Conservation (phyloP, 1,140 invertebrate genomes). For the Nomia melanderi region DNA sequence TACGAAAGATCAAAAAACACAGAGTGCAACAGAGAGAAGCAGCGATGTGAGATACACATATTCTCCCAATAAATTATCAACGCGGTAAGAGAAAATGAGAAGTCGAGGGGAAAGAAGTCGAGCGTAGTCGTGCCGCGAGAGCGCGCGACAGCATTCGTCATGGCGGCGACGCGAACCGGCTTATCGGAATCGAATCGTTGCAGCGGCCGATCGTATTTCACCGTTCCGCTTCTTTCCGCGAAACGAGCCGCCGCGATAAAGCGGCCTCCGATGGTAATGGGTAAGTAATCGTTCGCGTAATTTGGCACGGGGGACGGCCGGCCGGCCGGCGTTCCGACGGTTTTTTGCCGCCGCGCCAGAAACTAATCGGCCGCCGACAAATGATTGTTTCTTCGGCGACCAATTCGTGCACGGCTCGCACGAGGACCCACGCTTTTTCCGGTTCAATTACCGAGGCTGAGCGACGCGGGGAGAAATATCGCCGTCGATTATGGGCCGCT, state of each 20-base stretch:
- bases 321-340: not conserved
- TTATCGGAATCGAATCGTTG: slow-evolving; percentile 53
- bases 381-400: slow-evolving; percentile 24
- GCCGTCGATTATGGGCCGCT: too few species aligned
- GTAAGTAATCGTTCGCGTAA: slow-evolving; percentile 37
- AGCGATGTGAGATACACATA: too few species aligned
- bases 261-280: slow-evolving; percentile 18
- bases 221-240: slow-evolving; percentile 19
- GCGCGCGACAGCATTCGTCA: not conserved
- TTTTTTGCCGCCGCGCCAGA: slow-evolving; percentile 9
- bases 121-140: too few species aligned
- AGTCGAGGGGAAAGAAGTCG: too few species aligned
- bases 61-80: too few species aligned
- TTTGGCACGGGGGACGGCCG: slow-evolving; percentile 17
- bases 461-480: not conserved
- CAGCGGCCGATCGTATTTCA: slow-evolving; percentile 22
- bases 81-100: too few species aligned
- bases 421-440: not conserved
- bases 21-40: too few species aligned
- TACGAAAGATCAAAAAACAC: too few species aligned
- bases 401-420: too few species aligned
- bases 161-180: not conserved
- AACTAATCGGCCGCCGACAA: slow-evolving; percentile 27
- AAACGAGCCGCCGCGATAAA: slow-evolving; percentile 13
- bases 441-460: not conserved